A percentile compares a stretch with the other conserved stretches of the same genome.
Evolutionary conservation across 2,113 vertebrate species (phyloP).

Genomic region (Tautogolabrus adspersus): DNA sequence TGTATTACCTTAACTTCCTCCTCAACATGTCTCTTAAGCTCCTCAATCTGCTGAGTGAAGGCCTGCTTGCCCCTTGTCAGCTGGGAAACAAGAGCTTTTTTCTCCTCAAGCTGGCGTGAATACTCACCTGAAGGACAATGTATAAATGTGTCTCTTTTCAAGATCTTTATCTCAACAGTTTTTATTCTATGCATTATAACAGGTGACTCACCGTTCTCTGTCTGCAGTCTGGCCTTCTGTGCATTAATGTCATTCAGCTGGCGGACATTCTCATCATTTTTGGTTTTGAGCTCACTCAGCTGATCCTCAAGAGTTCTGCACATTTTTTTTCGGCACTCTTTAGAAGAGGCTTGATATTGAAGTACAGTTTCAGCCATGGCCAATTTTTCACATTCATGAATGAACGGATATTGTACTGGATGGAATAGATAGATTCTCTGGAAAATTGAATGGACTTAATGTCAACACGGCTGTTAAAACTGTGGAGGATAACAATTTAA

Average conservation of each 20-base stretch:
- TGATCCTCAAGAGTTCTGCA: conserved; percentile 90
- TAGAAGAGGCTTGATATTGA: too few relatives aligned
- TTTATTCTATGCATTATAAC: too few relatives aligned
- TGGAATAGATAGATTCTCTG: too few relatives aligned
- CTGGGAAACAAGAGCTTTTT: conserved; percentile 84
- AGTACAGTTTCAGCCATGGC: too few relatives aligned
- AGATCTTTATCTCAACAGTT: too few relatives aligned
- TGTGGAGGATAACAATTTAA: too few relatives aligned
- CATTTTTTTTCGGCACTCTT: conserved; percentile 81
- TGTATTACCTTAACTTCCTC: conserved; percentile 80
- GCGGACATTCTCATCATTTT: conserved; percentile 61
- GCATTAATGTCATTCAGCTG: conserved; percentile 51
- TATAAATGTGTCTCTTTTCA: too few relatives aligned
- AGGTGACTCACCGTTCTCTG: conserved; percentile 53
- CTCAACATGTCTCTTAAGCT: conserved; percentile 86
- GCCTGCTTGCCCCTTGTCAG: conserved; percentile 84
- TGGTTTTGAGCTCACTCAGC: conserved; percentile 85
- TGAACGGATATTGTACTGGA: too few relatives aligned
- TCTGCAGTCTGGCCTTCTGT: conserved; percentile 58
- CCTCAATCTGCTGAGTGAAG: conserved; percentile 85
- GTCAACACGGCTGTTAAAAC: too few relatives aligned
- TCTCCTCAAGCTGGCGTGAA: conserved; percentile 84
- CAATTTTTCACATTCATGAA: too few relatives aligned
- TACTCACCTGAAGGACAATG: conserved; percentile 78
- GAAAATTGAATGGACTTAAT: too few relatives aligned